Evolutionary conservation across 2,888 invertebrate genomes (phyloP).

Genomic region (Scotopteryx bipunctaria): DNA sequence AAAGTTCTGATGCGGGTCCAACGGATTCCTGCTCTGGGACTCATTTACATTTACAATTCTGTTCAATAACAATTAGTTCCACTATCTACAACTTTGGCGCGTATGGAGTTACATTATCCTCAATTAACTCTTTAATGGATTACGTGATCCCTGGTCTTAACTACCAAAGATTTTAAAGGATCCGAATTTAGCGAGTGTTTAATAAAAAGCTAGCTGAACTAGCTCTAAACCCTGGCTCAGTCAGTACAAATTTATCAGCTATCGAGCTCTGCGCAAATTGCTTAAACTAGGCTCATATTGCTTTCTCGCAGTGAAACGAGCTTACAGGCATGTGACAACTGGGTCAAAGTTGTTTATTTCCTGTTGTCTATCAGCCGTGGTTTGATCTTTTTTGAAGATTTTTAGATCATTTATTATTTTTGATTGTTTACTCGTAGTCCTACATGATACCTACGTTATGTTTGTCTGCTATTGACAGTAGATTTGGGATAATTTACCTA

Average conservation of each 20-base stretch:
- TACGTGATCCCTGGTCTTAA: no score
- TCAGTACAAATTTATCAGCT: constrained; percentile 41
- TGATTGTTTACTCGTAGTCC: no score
- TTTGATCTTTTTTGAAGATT: constrained; percentile 22
- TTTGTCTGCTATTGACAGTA: constrained; percentile 13
- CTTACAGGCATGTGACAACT: constrained; percentile 30
- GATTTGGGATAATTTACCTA: constrained; percentile 1
- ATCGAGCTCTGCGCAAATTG: constrained; percentile 37
- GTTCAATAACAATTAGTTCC: no score
- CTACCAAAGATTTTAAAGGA: neutral
- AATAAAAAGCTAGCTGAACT: neutral
- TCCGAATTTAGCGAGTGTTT: neutral
- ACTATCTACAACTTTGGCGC: no score
- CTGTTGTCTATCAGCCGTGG: constrained; percentile 23
- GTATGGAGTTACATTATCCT: neutral
- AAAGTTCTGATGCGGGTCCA: constrained; percentile 46
- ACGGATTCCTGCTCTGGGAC: constrained; percentile 17
- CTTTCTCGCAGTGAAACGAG: constrained; percentile 36
- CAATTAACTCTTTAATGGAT: neutral
- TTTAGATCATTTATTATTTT: no score
- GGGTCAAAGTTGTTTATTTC: constrained; percentile 33
- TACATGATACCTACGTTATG: constrained; percentile 8
- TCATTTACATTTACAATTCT: no score
- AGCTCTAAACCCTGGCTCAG: constrained; percentile 23
- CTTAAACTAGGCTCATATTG: constrained; percentile 36